Conservation (phyloP, 2,113 vertebrate genomes). For the Lagopus muta region DNA sequence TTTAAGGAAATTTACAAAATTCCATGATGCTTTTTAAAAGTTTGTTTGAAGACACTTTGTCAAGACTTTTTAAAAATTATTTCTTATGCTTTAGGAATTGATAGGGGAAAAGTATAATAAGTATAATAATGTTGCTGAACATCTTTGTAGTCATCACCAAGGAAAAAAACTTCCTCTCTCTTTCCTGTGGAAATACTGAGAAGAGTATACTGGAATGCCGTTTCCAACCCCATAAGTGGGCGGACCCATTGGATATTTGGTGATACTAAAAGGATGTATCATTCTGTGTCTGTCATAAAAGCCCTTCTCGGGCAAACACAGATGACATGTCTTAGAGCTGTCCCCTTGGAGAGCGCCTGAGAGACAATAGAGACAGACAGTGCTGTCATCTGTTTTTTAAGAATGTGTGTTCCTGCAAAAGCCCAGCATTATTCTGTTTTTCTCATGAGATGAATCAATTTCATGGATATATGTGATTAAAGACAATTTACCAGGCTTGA, state of each 20-base stretch:
- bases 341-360: not conserved
- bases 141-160: not conserved
- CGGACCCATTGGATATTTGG: not conserved
- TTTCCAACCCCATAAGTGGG: not conserved
- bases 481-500: not conserved
- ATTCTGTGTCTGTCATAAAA: not conserved
- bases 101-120: not conserved
- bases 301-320: not conserved
- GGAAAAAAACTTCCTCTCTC: not conserved
- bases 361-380: not conserved
- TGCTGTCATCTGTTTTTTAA: not conserved
- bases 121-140: not conserved
- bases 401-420: not conserved
- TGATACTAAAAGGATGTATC: not conserved
- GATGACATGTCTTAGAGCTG: not conserved
- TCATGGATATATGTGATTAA: not conserved
- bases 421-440: not conserved
- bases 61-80: not conserved
- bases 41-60: not conserved
- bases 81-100: not conserved
- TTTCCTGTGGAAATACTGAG: not conserved
- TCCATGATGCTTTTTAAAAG: not conserved
- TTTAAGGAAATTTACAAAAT: not conserved
- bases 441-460: not conserved
- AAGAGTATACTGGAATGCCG: not conserved